Evolutionary conservation across 2,797 vertebrate species (phyloP).

Genomic region (Hafferia zeledoni): DNA sequence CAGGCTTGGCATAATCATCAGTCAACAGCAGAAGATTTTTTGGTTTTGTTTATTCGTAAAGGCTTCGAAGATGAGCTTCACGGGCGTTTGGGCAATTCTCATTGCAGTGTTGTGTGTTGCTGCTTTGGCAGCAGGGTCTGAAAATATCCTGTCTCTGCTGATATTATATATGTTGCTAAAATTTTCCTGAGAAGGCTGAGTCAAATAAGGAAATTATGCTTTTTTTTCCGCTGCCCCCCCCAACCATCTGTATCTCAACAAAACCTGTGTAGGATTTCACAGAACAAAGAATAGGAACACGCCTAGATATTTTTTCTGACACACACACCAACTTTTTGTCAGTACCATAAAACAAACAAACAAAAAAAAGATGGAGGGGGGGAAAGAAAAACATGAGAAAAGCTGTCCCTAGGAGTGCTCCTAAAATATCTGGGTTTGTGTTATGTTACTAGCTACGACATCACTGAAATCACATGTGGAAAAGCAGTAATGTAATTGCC

Average conservation of each 20-base stretch:
- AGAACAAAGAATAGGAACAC: background rate
- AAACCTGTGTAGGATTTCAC: background rate
- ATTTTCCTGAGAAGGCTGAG: background rate
- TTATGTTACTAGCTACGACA: background rate
- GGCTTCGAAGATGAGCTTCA: background rate
- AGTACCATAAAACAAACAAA: background rate
- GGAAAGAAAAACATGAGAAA: background rate
- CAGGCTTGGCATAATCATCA: background rate
- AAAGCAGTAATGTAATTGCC: background rate
- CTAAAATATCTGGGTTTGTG: background rate
- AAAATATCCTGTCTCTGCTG: background rate
- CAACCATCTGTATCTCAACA: background rate
- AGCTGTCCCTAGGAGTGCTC: background rate
- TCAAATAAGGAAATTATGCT: background rate
- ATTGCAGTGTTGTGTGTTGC: background rate
- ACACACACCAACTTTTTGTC: background rate
- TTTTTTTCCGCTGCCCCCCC: background rate
- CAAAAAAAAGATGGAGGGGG: no score
- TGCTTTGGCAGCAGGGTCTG: constrained; percentile 2
- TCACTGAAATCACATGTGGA: background rate
- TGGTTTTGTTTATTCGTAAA: background rate
- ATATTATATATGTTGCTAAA: constrained; percentile 16
- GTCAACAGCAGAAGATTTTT: background rate
- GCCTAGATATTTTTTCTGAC: background rate
- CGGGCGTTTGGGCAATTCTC: background rate